Conservation (phyloP, 2,113 vertebrate genomes). For the Paedocypris sp. region DNA sequence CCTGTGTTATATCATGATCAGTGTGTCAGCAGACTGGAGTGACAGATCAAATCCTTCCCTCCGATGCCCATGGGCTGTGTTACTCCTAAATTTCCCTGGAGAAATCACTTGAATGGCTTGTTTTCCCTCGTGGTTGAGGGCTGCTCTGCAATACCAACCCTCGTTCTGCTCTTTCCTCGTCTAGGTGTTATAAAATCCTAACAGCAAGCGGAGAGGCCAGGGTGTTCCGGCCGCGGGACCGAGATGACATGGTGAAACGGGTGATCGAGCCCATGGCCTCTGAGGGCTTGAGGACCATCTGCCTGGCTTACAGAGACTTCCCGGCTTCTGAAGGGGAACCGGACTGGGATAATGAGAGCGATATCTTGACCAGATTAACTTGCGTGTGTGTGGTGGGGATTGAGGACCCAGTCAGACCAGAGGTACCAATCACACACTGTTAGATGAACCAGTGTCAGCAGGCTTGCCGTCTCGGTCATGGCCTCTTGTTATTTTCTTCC, state of each 20-base stretch:
- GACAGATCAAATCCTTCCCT: constrained; percentile 47
- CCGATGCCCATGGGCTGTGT: constrained; percentile 41
- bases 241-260: constrained; percentile 88
- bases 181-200: constrained; percentile 90
- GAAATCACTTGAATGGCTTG: constrained; percentile 24
- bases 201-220: constrained; percentile 81
- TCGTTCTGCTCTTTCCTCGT: constrained; percentile 2
- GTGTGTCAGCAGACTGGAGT: constrained; percentile 42
- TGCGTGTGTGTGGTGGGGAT: constrained; percentile 94
- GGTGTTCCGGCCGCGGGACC: constrained; percentile 86
- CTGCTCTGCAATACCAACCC: neutral
- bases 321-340: constrained; percentile 80
- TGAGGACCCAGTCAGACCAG: constrained; percentile 92
- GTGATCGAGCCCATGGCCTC: constrained; percentile 98
- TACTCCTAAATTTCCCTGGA: constrained; percentile 45
- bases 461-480: neutral
- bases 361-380: constrained; percentile 84
- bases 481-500: neutral
- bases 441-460: neutral
- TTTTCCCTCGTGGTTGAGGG: neutral
- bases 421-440: constrained; percentile 58
- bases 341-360: constrained; percentile 94
- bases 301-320: constrained; percentile 90
- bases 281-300: constrained; percentile 94
- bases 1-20: neutral